phyloP scores from a whole-genome alignment of 2,888 invertebrate species.

The Tanypteryx hageni region DNA sequence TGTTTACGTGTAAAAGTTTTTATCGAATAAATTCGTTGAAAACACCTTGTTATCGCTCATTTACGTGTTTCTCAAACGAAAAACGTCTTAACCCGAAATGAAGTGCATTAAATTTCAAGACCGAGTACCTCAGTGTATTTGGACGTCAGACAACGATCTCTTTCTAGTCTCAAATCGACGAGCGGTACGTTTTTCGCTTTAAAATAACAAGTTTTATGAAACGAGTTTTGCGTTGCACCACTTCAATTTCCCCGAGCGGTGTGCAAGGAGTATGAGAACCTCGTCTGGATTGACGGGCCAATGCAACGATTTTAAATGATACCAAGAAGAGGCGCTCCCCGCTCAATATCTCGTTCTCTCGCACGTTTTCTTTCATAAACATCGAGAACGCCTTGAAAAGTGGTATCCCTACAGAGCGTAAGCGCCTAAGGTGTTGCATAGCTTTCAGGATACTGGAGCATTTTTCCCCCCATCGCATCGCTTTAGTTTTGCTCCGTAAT shows the following conservation, averaged over 20 bases:
- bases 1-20: no score
- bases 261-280: not conserved
- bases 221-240: not conserved
- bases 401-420: not conserved
- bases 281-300: not conserved
- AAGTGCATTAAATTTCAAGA: no score
- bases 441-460: not conserved
- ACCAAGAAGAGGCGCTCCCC: not conserved
- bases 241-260: not conserved
- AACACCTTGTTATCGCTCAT: no score
- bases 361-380: not conserved
- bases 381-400: not conserved
- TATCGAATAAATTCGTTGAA: no score
- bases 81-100: no score
- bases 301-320: not conserved
- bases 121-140: no score
- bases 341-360: not conserved
- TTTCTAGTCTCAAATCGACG: not conserved
- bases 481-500: not conserved
- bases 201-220: constrained; percentile 10
- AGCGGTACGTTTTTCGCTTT: not conserved
- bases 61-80: no score
- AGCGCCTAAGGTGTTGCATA: not conserved
- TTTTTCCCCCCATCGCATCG: not conserved
- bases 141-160: no score